phyloP scores from a whole-genome alignment of 2,797 vertebrate species.

The Pseudopleuronectes americanus region DNA sequence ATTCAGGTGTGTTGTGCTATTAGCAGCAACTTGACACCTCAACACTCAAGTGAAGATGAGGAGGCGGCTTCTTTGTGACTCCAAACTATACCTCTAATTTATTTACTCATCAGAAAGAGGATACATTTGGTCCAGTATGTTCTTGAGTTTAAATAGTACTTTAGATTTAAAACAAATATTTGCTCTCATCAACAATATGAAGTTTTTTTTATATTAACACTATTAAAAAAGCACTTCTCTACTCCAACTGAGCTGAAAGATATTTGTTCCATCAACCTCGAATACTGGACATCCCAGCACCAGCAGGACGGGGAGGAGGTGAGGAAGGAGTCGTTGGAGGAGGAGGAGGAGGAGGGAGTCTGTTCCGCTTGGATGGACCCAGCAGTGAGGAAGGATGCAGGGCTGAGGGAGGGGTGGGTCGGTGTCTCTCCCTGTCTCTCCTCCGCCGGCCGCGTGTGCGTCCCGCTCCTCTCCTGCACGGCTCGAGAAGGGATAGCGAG shows the following conservation, averaged over 20 bases:
- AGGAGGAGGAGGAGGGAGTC: slow-evolving; percentile 54
- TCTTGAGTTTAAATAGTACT: background rate
- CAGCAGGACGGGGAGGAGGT: background rate
- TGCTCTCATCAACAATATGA: too few relatives aligned
- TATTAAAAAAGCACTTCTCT: background rate
- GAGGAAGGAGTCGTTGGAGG: slow-evolving; percentile 12
- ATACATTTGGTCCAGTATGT: too few relatives aligned
- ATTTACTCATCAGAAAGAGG: too few relatives aligned
- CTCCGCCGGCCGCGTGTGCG: slow-evolving; percentile 24
- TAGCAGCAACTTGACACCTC: too few relatives aligned
- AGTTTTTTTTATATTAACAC: too few relatives aligned
- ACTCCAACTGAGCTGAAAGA: background rate
- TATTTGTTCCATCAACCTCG: slow-evolving; percentile 24
- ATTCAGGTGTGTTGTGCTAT: too few relatives aligned
- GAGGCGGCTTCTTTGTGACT: too few relatives aligned
- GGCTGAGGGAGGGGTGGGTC: slow-evolving; percentile 8
- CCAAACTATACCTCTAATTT: too few relatives aligned
- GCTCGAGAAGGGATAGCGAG: slow-evolving; percentile 30
- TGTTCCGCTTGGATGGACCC: slow-evolving; percentile 86
- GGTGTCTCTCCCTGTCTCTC: slow-evolving; percentile 5
- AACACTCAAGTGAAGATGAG: too few relatives aligned
- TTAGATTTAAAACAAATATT: too few relatives aligned
- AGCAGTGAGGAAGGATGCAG: slow-evolving; percentile 63
- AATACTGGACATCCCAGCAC: slow-evolving; percentile 49
- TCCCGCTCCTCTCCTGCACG: slow-evolving; percentile 23